phyloP scores from a whole-genome alignment of 2,888 invertebrate species.

The Strigamia crassipes region DNA sequence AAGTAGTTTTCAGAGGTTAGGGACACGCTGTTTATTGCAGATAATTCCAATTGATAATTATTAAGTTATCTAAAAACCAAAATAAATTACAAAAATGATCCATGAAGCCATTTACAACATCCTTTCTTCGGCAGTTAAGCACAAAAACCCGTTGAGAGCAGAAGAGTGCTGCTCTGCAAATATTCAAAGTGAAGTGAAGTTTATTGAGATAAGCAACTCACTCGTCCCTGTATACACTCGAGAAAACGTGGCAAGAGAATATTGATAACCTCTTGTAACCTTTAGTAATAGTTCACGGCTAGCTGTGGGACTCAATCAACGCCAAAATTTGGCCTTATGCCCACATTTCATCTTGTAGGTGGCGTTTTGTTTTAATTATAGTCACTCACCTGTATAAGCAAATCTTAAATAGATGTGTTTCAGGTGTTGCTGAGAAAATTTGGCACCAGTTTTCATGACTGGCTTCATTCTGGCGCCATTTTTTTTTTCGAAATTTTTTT shows the following conservation, averaged over 20 bases:
- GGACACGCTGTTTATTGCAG: constrained; percentile 1
- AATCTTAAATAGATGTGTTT: constrained; percentile 33
- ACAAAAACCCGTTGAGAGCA: constrained; percentile 36
- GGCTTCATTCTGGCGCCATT: constrained; percentile 23
- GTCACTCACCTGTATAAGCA: constrained; percentile 33
- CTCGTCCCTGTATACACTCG: constrained; percentile 42
- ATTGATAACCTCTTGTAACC: constrained; percentile 39
- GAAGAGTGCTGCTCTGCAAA: constrained; percentile 20
- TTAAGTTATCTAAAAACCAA: not conserved
- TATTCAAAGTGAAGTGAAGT: constrained; percentile 40
- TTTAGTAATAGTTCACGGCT: constrained; percentile 39
- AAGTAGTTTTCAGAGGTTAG: not conserved
- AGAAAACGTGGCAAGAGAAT: constrained; percentile 42
- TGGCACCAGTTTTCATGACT: constrained; percentile 7
- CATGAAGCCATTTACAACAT: constrained; percentile 1
- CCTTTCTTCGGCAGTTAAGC: constrained; percentile 6
- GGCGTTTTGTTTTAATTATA: constrained; percentile 35
- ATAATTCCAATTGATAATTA: not conserved
- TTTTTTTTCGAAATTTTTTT: not conserved
- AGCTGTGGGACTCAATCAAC: constrained; percentile 35
- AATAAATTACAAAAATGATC: not conserved
- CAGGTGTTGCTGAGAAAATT: constrained; percentile 1
- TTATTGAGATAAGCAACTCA: constrained; percentile 40
- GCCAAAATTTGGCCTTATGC: constrained; percentile 22
- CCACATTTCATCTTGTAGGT: constrained; percentile 29